Base-by-base conservation (phyloP, 2,797 vertebrate species). In the Podarcis siculus region DNA sequence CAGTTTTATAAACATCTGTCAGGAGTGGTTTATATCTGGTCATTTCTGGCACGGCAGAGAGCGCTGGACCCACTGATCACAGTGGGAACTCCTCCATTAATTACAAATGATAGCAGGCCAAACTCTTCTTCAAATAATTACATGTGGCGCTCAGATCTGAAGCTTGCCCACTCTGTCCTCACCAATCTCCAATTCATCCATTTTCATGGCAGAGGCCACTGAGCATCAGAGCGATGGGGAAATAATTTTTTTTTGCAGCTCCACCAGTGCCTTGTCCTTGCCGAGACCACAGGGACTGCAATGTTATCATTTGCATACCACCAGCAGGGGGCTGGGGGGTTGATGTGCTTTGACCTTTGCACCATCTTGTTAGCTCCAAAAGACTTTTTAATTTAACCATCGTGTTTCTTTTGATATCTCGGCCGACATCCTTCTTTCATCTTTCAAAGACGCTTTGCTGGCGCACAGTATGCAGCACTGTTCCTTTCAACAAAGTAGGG, bases 351-450 rank as follows among this genome's bases (percentile, higher is more conserved):
- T 80, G 61, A 49, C 85, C 78, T 86, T 80, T 80, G 67, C 78
- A 61, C 67, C 67, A 73, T 81, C 86, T 86, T 61, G 67, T 86
- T 86, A 72, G 61, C 32, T 80, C 86, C 67, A 64, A 87, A 81
- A 64, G 9, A 5, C 86, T 39, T 71, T 81, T 79, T 86, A 80
- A 81, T 81, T 42, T 79, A 86, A 58, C 66, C 15, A 71, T 79
- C 23, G 4, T 72, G 85, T 86, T 86, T 61, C 78, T 80, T 80
- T 87, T 87, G 32, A 73, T 87, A 80, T 71, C 42, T 79, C 71
- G 67, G 32, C 66, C 10, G 32, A 79, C 23, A 21, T 61, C 8
- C 86, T 61, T 37, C 85, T 79, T 86, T 87, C 39, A 87, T 87
- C 78, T 73, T 73, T 87, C 45, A 72, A 69, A 80, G 55, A 39